Evolutionary conservation across 2,888 invertebrate species (phyloP).

Genomic region (Boloria euphrosyne): DNA sequence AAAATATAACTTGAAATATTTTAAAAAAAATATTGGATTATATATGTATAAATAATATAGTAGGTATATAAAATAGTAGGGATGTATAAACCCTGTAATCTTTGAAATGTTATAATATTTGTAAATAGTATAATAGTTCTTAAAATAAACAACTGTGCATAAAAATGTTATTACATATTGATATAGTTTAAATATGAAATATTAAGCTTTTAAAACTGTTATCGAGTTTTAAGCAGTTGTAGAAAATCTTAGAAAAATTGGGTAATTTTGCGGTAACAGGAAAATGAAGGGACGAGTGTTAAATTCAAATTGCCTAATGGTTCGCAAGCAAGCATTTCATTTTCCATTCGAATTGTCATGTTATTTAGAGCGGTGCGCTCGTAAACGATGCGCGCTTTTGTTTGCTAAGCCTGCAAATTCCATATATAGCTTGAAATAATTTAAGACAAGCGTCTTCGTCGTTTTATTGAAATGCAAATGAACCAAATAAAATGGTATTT

Average conservation of each 20-base stretch:
- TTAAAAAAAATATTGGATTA: too few species aligned
- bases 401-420: conserved; percentile 59
- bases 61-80: too few species aligned
- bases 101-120: too few species aligned
- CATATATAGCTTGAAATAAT: conserved; percentile 6
- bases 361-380: conserved; percentile 73
- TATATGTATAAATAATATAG: too few species aligned
- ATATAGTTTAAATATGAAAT: too few species aligned
- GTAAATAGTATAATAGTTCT: too few species aligned
- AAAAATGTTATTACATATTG: too few species aligned
- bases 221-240: background rate
- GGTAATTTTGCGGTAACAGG: conserved; percentile 73
- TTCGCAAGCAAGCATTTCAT: conserved; percentile 79
- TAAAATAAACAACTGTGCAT: too few species aligned
- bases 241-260: conserved; percentile 52
- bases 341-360: conserved; percentile 78
- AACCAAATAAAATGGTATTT: background rate
- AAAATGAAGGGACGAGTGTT: conserved; percentile 81
- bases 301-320: conserved; percentile 81
- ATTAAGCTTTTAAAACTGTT: background rate
- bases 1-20: too few species aligned
- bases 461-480: conserved; percentile 1
- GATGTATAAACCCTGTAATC: too few species aligned
- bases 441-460: conserved; percentile 9
- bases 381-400: conserved; percentile 70